A percentile compares a stretch with the other conserved stretches of the same genome.
phyloP scores from a whole-genome alignment of 2,113 vertebrate species.

The Ciconia maguari region DNA sequence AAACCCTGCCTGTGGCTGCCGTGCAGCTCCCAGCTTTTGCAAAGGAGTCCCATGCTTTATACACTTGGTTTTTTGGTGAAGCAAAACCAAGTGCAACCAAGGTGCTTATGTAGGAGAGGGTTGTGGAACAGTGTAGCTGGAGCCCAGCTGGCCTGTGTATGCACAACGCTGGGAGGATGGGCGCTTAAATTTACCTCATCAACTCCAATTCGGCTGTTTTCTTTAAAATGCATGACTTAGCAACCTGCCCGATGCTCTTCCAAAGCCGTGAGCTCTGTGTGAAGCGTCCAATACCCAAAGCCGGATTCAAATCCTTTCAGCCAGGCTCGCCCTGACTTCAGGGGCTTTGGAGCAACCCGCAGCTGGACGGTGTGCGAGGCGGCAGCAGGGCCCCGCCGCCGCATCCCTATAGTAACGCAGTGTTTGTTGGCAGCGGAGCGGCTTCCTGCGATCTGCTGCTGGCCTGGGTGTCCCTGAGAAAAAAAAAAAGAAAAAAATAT shows the following conservation, averaged over 20 bases:
- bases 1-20: accelerated
- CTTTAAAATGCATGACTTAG: accelerated
- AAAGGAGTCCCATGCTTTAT: accelerated
- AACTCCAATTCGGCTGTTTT: not conserved
- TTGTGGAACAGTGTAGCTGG: accelerated
- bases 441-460: not conserved
- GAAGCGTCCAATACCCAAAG: accelerated
- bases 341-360: not conserved
- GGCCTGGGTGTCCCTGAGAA: no score
- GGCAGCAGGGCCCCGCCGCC: accelerated
- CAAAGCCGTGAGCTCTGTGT: not conserved
- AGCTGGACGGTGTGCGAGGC: not conserved
- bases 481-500: no score
- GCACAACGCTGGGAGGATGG: accelerated
- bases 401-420: not conserved
- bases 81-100: no score
- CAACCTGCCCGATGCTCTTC: not conserved
- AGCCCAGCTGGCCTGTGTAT: accelerated
- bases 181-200: not conserved
- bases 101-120: no score
- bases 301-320: not conserved
- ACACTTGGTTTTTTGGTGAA: accelerated
- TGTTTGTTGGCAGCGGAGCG: not conserved
- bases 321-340: accelerated
- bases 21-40: not conserved